Evolutionary conservation across 2,888 invertebrate species (phyloP).

Genomic region (Labia minor): DNA sequence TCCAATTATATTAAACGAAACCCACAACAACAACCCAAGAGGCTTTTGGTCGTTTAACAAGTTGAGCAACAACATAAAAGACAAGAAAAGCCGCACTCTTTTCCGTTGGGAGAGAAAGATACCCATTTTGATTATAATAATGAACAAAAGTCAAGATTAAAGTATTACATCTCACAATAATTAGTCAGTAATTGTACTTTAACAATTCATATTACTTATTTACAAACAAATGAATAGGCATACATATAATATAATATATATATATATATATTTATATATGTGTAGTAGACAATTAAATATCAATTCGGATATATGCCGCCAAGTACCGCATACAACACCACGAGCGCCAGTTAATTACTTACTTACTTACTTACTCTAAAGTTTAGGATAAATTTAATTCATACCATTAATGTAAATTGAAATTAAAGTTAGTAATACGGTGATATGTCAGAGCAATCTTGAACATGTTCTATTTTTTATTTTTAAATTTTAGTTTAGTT

Average conservation of each 20-base stretch:
- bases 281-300: neutral
- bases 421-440: neutral
- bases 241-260: no score
- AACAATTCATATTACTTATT: neutral
- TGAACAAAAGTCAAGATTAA: neutral
- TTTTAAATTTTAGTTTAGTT: no score
- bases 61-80: neutral
- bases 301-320: neutral
- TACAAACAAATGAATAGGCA: no score
- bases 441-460: no score
- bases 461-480: no score
- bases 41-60: neutral
- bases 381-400: conserved; percentile 5
- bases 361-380: neutral
- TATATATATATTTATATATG: no score
- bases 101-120: neutral
- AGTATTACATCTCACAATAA: neutral
- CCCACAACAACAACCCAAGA: neutral
- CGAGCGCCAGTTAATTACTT: neutral
- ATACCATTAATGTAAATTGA: neutral
- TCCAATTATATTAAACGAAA: conserved; percentile 1
- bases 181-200: neutral
- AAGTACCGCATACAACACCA: neutral
- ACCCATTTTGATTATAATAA: neutral
- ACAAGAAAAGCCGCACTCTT: neutral